Percentiles rank a stretch among this genome's conserved stretches.
phyloP scores from a whole-genome alignment of 2,113 vertebrate species.

The Pteropus alecto region DNA sequence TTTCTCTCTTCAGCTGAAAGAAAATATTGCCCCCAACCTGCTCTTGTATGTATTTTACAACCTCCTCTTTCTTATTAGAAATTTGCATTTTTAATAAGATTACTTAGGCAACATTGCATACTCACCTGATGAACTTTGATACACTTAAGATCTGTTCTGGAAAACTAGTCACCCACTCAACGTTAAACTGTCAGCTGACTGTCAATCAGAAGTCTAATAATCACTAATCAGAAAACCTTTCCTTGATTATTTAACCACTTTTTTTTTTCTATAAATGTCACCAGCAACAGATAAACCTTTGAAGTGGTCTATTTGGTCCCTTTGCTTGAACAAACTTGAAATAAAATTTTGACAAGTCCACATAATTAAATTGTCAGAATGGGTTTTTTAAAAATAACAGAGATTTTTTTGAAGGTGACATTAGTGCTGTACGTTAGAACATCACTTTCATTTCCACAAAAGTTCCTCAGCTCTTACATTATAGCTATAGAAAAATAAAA shows the following conservation, averaged over 20 bases:
- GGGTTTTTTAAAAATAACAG: not conserved
- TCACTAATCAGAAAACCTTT: not conserved
- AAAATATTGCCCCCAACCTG: not conserved
- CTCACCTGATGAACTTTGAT: not conserved
- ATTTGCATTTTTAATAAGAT: not conserved
- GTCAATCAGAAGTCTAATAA: not conserved
- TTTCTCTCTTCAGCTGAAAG: not conserved
- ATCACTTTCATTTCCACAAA: not conserved
- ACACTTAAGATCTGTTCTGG: not conserved
- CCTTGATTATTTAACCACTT: not conserved
- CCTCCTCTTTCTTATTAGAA: not conserved
- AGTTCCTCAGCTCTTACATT: not conserved
- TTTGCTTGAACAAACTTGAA: conserved; percentile 18
- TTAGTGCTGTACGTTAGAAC: not conserved
- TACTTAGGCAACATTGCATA: not conserved
- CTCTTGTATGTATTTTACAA: not conserved
- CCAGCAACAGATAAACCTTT: conserved; percentile 3
- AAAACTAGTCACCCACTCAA: not conserved
- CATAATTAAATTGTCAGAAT: not conserved
- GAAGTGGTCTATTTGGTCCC: not conserved
- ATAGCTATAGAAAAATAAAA: not conserved
- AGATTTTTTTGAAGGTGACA: not conserved
- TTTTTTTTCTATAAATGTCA: not conserved
- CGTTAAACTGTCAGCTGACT: not conserved
- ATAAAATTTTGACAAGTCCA: conserved; percentile 14